These are phyloP conservation scores for Caenorhabditis doughertyi DNA, from an alignment of 2,888 invertebrate genomes.

Conservation along the genomic window DNA sequence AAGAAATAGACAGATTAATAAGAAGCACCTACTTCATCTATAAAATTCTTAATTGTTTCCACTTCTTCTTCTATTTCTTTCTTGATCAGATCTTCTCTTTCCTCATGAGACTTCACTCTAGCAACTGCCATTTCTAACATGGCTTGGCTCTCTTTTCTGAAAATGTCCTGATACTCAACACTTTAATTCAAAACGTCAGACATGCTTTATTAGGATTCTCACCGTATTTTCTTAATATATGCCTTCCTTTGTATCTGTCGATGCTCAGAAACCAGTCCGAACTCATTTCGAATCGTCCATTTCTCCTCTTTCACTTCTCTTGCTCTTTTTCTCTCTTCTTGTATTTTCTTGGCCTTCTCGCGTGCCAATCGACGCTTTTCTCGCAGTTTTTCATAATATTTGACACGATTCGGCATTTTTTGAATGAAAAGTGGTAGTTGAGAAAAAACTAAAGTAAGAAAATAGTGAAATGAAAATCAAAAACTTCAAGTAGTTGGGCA, in stretches of 20 bases:
- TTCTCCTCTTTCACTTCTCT: slow-evolving; percentile 58
- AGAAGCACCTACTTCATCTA: slow-evolving; percentile 45
- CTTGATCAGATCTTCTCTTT: slow-evolving; percentile 25
- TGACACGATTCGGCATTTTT: slow-evolving; percentile 49
- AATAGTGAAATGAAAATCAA: not conserved
- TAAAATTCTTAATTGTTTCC: slow-evolving; percentile 29
- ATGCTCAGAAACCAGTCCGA: slow-evolving; percentile 51
- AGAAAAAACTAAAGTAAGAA: not conserved
- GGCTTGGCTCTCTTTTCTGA: slow-evolving; percentile 47
- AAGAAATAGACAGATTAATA: not conserved
- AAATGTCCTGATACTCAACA: too few species aligned
- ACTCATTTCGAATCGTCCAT: slow-evolving; percentile 57
- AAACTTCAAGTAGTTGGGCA: not conserved
- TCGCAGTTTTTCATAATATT: slow-evolving; percentile 48
- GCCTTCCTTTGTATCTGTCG: slow-evolving; percentile 41
- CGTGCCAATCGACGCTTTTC: slow-evolving; percentile 47
- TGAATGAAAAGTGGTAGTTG: not conserved
- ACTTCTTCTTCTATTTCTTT: slow-evolving; percentile 45
- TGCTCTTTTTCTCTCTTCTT: slow-evolving; percentile 51
- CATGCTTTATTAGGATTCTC: not conserved
- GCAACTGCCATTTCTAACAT: slow-evolving; percentile 39
- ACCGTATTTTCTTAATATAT: slow-evolving; percentile 49
- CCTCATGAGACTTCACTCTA: slow-evolving; percentile 26
- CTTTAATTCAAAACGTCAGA: not conserved
- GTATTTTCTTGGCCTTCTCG: slow-evolving; percentile 44